Base-by-base conservation (phyloP, 2,113 vertebrate genomes). In the Brachirus orientalis region DNA sequence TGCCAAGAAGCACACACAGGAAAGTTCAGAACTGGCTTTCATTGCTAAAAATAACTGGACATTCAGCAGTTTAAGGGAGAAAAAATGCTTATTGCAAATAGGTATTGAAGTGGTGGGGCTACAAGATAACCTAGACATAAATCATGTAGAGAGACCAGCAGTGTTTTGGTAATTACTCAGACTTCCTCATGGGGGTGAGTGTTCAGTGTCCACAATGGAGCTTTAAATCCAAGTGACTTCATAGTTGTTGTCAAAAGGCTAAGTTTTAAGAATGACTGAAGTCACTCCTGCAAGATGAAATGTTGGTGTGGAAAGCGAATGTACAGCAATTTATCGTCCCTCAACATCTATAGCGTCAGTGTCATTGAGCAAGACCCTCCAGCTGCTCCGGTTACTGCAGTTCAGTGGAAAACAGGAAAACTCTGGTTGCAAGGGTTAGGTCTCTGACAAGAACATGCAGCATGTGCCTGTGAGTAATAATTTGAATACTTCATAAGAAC, bases 381-480 rank as follows among this genome's bases (percentile, higher is more conserved):
- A 28, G 28, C 28, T 28, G 28, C 28, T 28, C 28, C 6, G 28
- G 6, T 4, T 6, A 4, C 28, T 1, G 28, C 28, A 28, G 22
- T 28, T 28, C 22, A 28, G 22, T 28, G 22, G 22, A 28, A 28
- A 28, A 28, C 22, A 3, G 22, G 57, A 44, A 10, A 38, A 18
- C 16, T 33, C 13, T 8, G 59, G 18, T 17, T 45, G 13, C 22
- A 17, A 6, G 41, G n/a, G n/a, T n/a, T n/a, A n/a, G 45, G 45
- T 17, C 63, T 52, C 51, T 46, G 38, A 18, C 16, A 44, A 36
- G 9, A 43, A 20, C 7, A 19, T 33, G 10, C 40, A 10, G 0
- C 4, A 45, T 57, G 66, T 40, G 40, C 52, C 61, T 58, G 56
- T 48, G 36, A 63, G n/a, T 62, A 19, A 46, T 12, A 44, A 44